Conservation (phyloP, 2,113 vertebrate species). For the Ceyx cyanopectus region DNA sequence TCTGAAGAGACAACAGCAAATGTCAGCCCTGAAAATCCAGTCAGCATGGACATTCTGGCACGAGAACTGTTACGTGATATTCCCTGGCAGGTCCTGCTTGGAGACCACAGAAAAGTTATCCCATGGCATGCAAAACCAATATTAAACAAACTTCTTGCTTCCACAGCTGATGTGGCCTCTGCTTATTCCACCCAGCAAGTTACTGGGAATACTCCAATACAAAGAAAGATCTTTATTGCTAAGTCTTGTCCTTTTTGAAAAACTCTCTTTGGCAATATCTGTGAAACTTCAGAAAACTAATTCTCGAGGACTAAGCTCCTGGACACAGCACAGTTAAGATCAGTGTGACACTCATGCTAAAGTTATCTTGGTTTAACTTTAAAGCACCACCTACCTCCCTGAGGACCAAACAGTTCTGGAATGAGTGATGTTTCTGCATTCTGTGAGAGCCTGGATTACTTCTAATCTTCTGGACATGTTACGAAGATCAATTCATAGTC, state of each 20-base stretch:
- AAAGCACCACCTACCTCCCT: slow-evolving; percentile 24
- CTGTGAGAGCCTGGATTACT: slow-evolving; percentile 37
- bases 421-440: not conserved
- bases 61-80: not conserved
- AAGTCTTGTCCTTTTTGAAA: not conserved
- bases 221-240: not conserved
- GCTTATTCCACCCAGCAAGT: not conserved
- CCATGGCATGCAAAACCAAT: not conserved
- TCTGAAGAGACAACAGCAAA: slow-evolving; percentile 15
- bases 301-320: not conserved
- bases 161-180: not conserved
- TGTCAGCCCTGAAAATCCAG: not conserved
- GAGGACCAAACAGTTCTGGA: slow-evolving; percentile 17
- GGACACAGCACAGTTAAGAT: not conserved
- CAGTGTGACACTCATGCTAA: not conserved
- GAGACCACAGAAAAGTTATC: not conserved
- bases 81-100: not conserved
- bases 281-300: not conserved
- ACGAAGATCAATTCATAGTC: slow-evolving; percentile 51
- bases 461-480: slow-evolving; percentile 54
- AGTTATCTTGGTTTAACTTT: slow-evolving; percentile 38
- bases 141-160: not conserved
- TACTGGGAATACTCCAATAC: not conserved
- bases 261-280: not conserved
- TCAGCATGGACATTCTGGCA: not conserved